A percentile compares a stretch with the other conserved stretches of the same genome.
These are phyloP conservation scores for Trimorus sp. DNA, from an alignment of 2,888 invertebrate species.

Conservation along the genomic window DNA sequence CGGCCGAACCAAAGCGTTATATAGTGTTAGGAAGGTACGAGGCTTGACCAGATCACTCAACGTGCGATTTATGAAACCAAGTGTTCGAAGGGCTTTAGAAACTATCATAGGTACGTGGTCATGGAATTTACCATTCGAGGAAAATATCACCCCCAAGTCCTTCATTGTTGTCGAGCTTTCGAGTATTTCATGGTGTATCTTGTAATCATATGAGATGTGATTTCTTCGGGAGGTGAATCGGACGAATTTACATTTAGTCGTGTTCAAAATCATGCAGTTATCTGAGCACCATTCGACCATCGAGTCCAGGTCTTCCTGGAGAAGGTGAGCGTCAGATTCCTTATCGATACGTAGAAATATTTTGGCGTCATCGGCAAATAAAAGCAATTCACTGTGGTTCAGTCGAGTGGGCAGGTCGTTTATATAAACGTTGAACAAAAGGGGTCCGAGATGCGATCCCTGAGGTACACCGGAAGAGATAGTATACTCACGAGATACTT, in stretches of 20 bases:
- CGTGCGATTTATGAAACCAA: neutral
- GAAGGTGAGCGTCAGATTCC: neutral
- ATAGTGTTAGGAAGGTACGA: neutral
- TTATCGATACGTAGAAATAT: slow-evolving; percentile 12
- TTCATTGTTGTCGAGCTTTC: neutral
- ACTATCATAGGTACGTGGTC: neutral
- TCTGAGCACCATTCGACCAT: neutral
- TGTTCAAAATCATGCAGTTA: neutral
- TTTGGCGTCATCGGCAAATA: slow-evolving; percentile 28
- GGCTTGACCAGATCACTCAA: neutral
- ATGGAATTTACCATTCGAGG: neutral
- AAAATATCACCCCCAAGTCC: neutral
- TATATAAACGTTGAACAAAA: slow-evolving; percentile 13
- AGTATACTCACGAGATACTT: neutral
- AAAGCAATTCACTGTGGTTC: slow-evolving; percentile 6
- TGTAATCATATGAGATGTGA: neutral
- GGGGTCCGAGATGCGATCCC: slow-evolving; percentile 24
- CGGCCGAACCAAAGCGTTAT: neutral
- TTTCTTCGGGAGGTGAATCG: slow-evolving; percentile 1
- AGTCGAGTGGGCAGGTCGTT: slow-evolving; percentile 7
- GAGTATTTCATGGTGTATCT: neutral
- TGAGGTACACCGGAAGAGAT: slow-evolving; percentile 20
- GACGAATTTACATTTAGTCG: slow-evolving; percentile 2
- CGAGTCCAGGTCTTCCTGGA: slow-evolving; percentile 5
- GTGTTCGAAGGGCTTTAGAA: neutral